Percentiles rank a stretch among this genome's conserved stretches.
Conservation (phyloP, 1,140 invertebrate genomes). For the Pseudoatta argentina region DNA sequence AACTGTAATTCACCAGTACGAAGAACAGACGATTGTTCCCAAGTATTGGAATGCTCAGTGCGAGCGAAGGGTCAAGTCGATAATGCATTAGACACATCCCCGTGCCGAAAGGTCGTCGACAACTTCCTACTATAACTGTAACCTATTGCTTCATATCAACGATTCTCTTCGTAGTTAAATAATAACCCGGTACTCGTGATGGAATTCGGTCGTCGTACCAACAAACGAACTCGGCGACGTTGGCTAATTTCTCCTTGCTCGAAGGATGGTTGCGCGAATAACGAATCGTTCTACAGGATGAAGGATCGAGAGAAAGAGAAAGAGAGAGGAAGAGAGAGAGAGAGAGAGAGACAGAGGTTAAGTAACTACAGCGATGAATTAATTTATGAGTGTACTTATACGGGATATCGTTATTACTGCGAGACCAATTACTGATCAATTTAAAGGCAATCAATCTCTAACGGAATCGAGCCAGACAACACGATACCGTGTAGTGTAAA, state of each 20-base stretch:
- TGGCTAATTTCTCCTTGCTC: constrained; percentile 39
- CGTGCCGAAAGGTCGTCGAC: constrained; percentile 78
- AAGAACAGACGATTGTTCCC: constrained; percentile 44
- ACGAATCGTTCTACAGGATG: constrained; percentile 15
- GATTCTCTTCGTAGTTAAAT: constrained; percentile 40
- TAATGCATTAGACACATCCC: constrained; percentile 71
- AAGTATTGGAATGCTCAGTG: constrained; percentile 48
- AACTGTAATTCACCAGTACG: not conserved
- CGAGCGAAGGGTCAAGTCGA: constrained; percentile 75
- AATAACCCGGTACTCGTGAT: constrained; percentile 38
- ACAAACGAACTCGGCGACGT: not conserved
- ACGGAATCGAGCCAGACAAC: constrained; percentile 46
- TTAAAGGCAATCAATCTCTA: constrained; percentile 53
- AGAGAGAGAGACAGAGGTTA: not conserved
- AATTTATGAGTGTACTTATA: constrained; percentile 49
- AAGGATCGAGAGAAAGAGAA: not conserved
- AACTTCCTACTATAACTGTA: constrained; percentile 79
- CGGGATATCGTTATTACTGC: constrained; percentile 46
- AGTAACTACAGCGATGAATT: constrained; percentile 47
- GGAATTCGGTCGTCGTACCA: constrained; percentile 32
- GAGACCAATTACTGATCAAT: constrained; percentile 54
- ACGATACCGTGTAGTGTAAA: not conserved
- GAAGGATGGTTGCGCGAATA: constrained; percentile 21
- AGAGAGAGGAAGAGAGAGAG: not conserved
- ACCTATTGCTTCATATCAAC: constrained; percentile 75